A percentile compares a stretch with the other conserved stretches of the same genome.
phyloP scores from a whole-genome alignment of 2,888 invertebrate species.

The Galerucella calmariensis region DNA sequence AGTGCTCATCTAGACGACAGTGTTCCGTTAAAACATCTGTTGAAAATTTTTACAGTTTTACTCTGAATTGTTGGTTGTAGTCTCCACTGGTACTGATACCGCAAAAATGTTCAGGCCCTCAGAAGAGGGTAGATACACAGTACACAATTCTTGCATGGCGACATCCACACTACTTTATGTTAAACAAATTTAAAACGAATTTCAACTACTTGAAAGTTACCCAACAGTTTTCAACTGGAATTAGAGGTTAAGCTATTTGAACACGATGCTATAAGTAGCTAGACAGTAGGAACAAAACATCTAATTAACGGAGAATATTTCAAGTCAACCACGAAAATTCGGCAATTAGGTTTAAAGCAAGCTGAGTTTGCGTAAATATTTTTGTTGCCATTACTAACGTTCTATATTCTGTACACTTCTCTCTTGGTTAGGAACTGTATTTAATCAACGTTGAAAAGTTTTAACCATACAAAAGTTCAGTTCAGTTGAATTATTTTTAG shows the following conservation, averaged over 20 bases:
- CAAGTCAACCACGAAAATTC: constrained; percentile 25
- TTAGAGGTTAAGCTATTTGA: not conserved
- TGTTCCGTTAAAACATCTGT: too few species aligned
- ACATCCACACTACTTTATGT: too few species aligned
- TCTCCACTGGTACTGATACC: too few species aligned
- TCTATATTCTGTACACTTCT: constrained; percentile 17
- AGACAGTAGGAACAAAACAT: constrained; percentile 17
- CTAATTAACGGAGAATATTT: constrained; percentile 31
- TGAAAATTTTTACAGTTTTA: too few species aligned
- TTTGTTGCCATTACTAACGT: constrained; percentile 25
- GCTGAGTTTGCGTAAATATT: constrained; percentile 24
- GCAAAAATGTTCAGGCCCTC: too few species aligned
- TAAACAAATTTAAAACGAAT: not conserved
- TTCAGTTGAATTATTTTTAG: not conserved
- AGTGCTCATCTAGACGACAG: too few species aligned
- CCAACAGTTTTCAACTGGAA: not conserved
- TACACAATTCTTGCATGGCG: too few species aligned
- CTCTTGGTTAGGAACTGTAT: constrained; percentile 12
- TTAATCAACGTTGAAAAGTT: constrained; percentile 22
- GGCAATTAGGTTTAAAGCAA: constrained; percentile 27
- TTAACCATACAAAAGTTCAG: not conserved
- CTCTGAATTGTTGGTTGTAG: too few species aligned
- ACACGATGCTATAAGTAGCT: not conserved
- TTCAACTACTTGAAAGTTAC: not conserved
- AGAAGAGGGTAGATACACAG: too few species aligned